Base-by-base conservation (phyloP, 37 sponge, comb jelly and placozoan species). In the Crambe crambe region DNA sequence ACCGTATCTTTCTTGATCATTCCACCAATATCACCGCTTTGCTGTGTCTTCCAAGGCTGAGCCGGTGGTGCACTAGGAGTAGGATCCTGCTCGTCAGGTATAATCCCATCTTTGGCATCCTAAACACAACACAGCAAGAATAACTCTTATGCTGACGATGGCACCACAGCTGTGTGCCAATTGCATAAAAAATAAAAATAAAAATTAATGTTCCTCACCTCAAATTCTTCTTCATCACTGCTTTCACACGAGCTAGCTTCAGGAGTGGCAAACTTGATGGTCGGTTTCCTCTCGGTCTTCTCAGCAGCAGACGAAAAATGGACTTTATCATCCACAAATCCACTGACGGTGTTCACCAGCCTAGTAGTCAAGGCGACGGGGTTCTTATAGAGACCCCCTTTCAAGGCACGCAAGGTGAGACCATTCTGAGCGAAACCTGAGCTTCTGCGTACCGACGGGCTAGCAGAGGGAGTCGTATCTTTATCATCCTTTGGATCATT, bases 321-420 rank as follows among this genome's bases (percentile, higher is more conserved):
- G 23, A 81, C 38, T 0, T 70, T 70, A 3, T 76, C 66, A 42
- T 76, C 68, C 30, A 85, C 78, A 56, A 85, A 70, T 22, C 81
- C 70, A 25, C 80, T 64, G 42, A 85, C 61, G 35, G 82, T 72
- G 68, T 90, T 85, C 42, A 90, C 68, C n/a, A 85, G 47, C 1
- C 86, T 86, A 0, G 85, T 82, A 43, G 91, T 86, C 38, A 85
- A 39, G 35, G 74, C 70, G 29, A 85, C 29, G 15, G 91, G 91
- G 23, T 85, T 76, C n/a, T 34, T 27, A 32, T 59, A 70, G 2
- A 74, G 23, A 22, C 82, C 22, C 8, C 60, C 62, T 44, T 58
- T 75, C 56, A 81, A 71, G 0, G 51, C 26, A 20, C 51, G 42
- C 39, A 87, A 61, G 17, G 82, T 81, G 32, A 81, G 40, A 8